phyloP scores from a whole-genome alignment of 2,797 vertebrate species.

The Enteromius treurensis region DNA sequence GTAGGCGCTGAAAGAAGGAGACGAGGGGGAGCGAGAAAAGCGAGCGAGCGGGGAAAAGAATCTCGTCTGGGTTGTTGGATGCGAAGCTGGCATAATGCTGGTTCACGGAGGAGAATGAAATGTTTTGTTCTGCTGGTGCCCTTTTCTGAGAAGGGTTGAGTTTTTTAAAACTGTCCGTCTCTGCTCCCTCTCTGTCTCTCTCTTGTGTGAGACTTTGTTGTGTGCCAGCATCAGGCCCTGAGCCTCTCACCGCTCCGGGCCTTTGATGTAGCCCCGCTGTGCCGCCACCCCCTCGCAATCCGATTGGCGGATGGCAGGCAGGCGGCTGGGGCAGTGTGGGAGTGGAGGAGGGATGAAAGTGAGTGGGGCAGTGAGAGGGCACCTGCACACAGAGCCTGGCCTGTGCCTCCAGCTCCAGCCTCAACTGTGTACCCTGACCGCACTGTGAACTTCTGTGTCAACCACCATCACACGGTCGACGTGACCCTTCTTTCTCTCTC shows the following conservation, averaged over 20 bases:
- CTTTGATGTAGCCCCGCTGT: constrained; percentile 96
- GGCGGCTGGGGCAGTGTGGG: constrained; percentile 89
- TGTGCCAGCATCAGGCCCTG: constrained; percentile 91
- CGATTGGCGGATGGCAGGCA: constrained; percentile 86
- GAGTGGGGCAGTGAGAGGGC: constrained; percentile 82
- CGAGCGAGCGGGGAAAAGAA: constrained; percentile 70
- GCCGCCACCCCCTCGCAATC: constrained; percentile 83
- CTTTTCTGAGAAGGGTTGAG: constrained; percentile 86
- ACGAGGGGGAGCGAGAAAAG: constrained; percentile 62
- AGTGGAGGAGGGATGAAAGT: constrained; percentile 93
- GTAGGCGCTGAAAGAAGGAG: constrained; percentile 85
- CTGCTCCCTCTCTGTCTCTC: constrained; percentile 67
- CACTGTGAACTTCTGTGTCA: constrained; percentile 80
- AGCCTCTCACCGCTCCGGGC: constrained; percentile 86
- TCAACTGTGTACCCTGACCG: constrained; percentile 89
- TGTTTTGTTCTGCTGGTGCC: constrained; percentile 92
- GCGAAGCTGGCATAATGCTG: constrained; percentile 79
- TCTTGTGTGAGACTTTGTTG: constrained; percentile 86
- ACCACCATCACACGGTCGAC: constrained; percentile 78
- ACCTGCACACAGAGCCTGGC: constrained; percentile 90
- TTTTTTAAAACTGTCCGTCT: constrained; percentile 82
- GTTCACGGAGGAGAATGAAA: constrained; percentile 85
- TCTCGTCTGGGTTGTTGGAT: constrained; percentile 83
- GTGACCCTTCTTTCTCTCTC: constrained; percentile 66
- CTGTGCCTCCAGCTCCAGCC: constrained; percentile 87